Base-by-base conservation (phyloP, 1,140 invertebrate genomes). In the Bombus fervidus region DNA sequence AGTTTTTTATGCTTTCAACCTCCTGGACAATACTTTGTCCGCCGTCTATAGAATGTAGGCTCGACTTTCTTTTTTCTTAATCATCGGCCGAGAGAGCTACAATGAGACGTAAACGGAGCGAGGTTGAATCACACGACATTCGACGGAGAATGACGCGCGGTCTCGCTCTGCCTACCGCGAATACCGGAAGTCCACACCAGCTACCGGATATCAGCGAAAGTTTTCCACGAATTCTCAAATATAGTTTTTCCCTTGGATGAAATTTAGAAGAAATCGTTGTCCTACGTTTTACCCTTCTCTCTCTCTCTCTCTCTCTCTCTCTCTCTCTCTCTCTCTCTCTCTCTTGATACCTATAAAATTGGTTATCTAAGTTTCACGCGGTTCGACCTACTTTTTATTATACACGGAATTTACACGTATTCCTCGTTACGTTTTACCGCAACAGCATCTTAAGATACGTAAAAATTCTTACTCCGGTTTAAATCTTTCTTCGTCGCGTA, bases 41-140 rank as follows among this genome's bases (percentile, higher is more conserved):
- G 47, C 47, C n/a, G 41, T 22, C 9, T 25, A 34, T 28, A 25
- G 18, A 22, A 12, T 41, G 73, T 28, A 37, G 28, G 37, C 64
- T 39, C 86, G 68, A 89, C 92, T 92, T 93, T 92, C 91, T 92
- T 31, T 31, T 92, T 92, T 93, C 81, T 93, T 93, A 91, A 92
- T 92, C 92, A 93, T 89, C 91, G 53, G 2, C n/a, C 41, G 68
- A 74, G 88, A 90, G 86, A 86, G 87, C 74, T 69, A 87, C 84
- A 83, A 75, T 25, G 71, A 41, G 77, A 71, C 43, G 64, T 77
- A 91, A 84, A 74, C 85, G 73, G 87, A 87, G 87, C 82, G 76
- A 86, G 85, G 87, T 86, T 92, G 91, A 93, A 92, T 93, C 91
- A 91, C 91, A 91, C 87, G 66, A 57, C 43, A 25, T 59, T 34